Evolutionary conservation across 2,113 vertebrate species (phyloP).

Genomic region (Pongo abelii): DNA sequence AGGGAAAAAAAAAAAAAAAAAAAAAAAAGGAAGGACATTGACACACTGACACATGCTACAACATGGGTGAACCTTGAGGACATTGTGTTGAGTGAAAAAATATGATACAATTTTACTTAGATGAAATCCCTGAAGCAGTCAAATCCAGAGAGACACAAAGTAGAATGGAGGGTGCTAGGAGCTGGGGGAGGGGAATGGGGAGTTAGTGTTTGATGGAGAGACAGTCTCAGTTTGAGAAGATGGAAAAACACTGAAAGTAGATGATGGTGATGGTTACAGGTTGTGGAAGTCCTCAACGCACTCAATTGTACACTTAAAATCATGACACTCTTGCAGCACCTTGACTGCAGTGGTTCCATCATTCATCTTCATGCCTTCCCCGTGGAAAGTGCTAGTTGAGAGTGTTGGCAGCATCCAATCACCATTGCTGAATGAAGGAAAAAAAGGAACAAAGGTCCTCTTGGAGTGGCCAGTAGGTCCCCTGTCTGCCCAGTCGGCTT

Average conservation of each 20-base stretch:
- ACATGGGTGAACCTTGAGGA: background rate
- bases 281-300: fast-evolving
- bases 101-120: fast-evolving
- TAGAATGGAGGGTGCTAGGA: fast-evolving
- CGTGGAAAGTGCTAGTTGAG: background rate
- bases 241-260: fast-evolving
- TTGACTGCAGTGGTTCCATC: too few relatives aligned
- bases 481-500: fast-evolving
- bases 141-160: background rate
- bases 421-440: background rate
- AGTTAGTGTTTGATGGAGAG: fast-evolving
- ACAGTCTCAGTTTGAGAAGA: background rate
- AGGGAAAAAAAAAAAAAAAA: too few relatives aligned
- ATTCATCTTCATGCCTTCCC: background rate
- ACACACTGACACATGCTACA: fast-evolving
- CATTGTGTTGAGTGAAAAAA: too few relatives aligned
- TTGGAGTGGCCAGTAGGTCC: background rate
- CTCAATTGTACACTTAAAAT: fast-evolving
- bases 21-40: background rate
- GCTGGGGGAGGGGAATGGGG: background rate
- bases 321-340: background rate
- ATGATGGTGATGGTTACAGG: too few relatives aligned
- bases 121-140: fast-evolving
- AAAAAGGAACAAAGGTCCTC: too few relatives aligned
- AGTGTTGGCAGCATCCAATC: background rate